phyloP scores from a whole-genome alignment of 2,888 invertebrate genomes.

The Taphrorychus bicolor region DNA sequence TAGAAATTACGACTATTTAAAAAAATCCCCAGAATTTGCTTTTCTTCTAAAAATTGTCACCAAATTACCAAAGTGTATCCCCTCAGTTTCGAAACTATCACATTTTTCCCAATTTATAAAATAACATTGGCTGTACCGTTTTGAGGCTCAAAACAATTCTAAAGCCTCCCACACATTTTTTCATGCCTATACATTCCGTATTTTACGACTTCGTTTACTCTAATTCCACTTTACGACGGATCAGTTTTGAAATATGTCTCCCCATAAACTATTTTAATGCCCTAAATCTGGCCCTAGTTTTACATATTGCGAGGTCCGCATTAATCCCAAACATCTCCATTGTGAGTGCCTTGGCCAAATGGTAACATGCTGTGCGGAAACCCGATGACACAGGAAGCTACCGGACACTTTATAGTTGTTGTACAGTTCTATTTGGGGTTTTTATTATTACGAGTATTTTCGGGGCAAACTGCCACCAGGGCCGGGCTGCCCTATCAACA shows the following conservation, averaged over 20 bases:
- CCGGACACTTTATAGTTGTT: constrained; percentile 35
- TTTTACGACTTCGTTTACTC: not conserved
- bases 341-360: constrained; percentile 29
- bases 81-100: no score
- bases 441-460: constrained; percentile 14
- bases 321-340: constrained; percentile 21
- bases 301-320: constrained; percentile 27
- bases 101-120: no score
- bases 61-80: no score
- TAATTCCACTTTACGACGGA: not conserved
- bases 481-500: not conserved
- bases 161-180: no score
- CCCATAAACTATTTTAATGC: constrained; percentile 19
- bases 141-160: no score
- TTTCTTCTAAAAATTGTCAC: no score
- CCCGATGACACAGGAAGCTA: constrained; percentile 32
- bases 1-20: no score
- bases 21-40: no score
- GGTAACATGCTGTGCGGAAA: constrained; percentile 31
- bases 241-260: not conserved
- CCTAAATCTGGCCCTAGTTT: constrained; percentile 25
- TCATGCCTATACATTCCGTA: no score
- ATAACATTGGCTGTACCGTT: no score
- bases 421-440: constrained; percentile 33
- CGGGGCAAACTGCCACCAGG: constrained; percentile 9